Evolutionary conservation across 2,888 invertebrate species (phyloP).

Genomic region (Standfussiana lucernea): DNA sequence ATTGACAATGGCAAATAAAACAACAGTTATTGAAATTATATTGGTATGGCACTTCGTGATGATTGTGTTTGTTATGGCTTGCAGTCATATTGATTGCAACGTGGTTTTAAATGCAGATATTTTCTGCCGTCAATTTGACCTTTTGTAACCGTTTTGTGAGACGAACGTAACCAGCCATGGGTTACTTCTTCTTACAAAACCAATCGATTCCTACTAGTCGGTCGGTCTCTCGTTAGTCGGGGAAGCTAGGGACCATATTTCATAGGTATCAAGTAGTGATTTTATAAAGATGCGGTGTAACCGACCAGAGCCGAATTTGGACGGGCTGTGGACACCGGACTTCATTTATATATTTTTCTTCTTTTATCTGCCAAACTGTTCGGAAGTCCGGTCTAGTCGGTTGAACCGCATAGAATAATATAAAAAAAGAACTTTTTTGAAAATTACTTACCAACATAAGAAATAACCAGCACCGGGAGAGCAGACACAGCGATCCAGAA

Average conservation of each 20-base stretch:
- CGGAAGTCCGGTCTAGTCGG: neutral
- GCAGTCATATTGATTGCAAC: neutral
- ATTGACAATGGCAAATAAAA: neutral
- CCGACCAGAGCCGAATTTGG: neutral
- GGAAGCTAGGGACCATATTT: neutral
- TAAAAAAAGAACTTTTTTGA: no score
- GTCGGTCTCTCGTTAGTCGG: no score
- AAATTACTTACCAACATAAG: slow-evolving; percentile 82
- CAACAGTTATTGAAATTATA: neutral
- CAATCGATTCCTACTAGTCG: neutral
- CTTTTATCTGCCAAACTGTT: neutral
- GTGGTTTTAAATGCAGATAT: neutral
- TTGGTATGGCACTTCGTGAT: neutral
- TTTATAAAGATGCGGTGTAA: neutral
- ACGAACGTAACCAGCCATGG: no score
- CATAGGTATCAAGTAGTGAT: neutral
- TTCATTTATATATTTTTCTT: no score
- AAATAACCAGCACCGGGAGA: slow-evolving; percentile 83
- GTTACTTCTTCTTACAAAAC: no score
- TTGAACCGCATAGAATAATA: no score
- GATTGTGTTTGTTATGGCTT: neutral
- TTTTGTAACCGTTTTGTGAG: neutral
- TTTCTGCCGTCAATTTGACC: neutral
- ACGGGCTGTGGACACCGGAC: neutral
- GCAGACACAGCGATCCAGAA: slow-evolving; percentile 85